These are phyloP conservation scores for Diplolepis rosae DNA, from an alignment of 2,888 invertebrate genomes.

Conservation along the genomic window DNA sequence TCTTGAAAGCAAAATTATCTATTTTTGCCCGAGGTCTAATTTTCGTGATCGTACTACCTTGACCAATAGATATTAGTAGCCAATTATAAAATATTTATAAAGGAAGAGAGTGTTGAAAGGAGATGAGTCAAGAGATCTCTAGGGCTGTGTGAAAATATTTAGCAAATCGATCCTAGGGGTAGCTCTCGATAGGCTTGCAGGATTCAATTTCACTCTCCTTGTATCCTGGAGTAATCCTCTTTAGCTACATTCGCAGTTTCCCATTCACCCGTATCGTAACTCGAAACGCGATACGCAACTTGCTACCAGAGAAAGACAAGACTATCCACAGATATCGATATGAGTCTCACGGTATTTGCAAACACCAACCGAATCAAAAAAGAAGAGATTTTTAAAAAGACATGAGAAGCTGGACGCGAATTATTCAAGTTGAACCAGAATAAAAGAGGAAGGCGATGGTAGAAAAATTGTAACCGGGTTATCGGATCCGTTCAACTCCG, in stretches of 20 bases:
- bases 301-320: conserved; percentile 7
- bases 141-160: conserved; percentile 31
- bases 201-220: conserved; percentile 21
- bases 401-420: conserved; percentile 32
- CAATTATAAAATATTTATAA: background rate
- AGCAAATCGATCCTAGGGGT: conserved; percentile 26
- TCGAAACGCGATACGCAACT: conserved; percentile 24
- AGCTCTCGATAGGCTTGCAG: conserved; percentile 20
- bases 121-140: conserved; percentile 1
- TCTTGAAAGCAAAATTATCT: no score
- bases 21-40: no score
- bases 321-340: background rate
- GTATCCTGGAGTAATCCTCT: conserved; percentile 24
- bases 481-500: conserved; percentile 40
- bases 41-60: no score
- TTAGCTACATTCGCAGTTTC: conserved; percentile 25
- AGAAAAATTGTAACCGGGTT: conserved; percentile 43
- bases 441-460: conserved; percentile 6
- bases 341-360: conserved; percentile 32
- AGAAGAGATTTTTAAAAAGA: conserved; percentile 30
- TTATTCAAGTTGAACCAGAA: conserved; percentile 11
- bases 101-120: background rate
- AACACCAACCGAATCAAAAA: conserved; percentile 30
- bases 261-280: conserved; percentile 27
- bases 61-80: no score